Percentiles rank a stretch among this genome's conserved stretches.
Conservation (phyloP, 1,140 invertebrate genomes). For the Ostrea edulis region DNA sequence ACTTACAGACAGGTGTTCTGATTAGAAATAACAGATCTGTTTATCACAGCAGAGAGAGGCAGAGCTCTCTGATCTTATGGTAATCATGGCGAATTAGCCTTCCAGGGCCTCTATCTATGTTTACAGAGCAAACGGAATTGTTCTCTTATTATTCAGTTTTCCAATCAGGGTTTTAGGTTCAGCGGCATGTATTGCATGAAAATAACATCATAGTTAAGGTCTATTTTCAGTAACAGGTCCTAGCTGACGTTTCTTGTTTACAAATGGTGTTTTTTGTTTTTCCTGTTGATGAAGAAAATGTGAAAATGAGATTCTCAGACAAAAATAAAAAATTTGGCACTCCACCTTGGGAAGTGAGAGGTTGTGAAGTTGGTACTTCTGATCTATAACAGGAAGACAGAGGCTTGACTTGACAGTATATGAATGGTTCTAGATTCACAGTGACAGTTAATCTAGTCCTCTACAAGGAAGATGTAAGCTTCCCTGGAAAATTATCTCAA, state of each 20-base stretch:
- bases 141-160: neutral
- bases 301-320: neutral
- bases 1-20: neutral
- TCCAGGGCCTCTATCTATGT: conserved; percentile 4
- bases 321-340: neutral
- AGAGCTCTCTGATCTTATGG: neutral
- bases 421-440: neutral
- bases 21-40: conserved; percentile 4
- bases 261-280: neutral
- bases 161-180: neutral
- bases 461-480: neutral
- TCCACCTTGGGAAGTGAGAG: neutral
- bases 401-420: neutral
- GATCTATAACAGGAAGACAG: neutral
- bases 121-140: neutral
- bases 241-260: neutral
- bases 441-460: neutral
- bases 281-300: neutral
- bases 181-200: neutral
- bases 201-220: neutral
- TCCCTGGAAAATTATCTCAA: neutral
- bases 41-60: neutral
- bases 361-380: neutral
- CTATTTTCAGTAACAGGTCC: neutral
- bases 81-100: neutral